These are phyloP conservation scores for Drosophila demipolita DNA, from an alignment of 2,888 invertebrate genomes.

Conservation along the genomic window DNA sequence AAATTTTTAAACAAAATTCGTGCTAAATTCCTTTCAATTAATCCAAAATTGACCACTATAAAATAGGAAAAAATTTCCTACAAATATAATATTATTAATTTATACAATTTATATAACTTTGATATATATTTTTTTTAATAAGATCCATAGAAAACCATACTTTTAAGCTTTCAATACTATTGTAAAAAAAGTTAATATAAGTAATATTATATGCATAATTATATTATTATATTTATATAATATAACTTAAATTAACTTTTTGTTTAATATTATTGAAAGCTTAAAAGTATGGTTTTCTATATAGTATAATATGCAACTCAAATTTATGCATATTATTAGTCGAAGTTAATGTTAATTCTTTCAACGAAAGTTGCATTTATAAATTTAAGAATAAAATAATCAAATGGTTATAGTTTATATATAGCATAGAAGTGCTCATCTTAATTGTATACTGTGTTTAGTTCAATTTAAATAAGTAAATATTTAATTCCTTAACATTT, in stretches of 20 bases:
- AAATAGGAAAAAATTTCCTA: too few relatives aligned
- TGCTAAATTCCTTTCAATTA: not conserved
- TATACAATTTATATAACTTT: not conserved
- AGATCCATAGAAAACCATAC: too few relatives aligned
- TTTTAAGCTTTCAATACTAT: not conserved
- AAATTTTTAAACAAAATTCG: not conserved
- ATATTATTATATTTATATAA: too few relatives aligned
- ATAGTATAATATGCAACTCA: not conserved
- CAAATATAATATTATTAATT: not conserved
- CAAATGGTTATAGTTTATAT: not conserved
- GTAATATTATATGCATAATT: too few relatives aligned
- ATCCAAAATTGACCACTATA: rapidly evolving
- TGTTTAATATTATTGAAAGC: too few relatives aligned
- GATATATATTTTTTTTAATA: not conserved
- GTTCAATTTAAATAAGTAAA: not conserved
- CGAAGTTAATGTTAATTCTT: not conserved
- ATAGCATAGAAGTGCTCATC: not conserved
- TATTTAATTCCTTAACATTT: not conserved
- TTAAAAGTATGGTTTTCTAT: too few relatives aligned
- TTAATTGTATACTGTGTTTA: not conserved
- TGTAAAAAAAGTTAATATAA: not conserved
- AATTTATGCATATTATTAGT: not conserved
- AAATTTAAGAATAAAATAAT: not conserved
- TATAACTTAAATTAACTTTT: too few relatives aligned
- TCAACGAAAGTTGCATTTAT: not conserved